phyloP scores from a whole-genome alignment of 2,113 vertebrate species.

The Leptobrachium ailaonicum region DNA sequence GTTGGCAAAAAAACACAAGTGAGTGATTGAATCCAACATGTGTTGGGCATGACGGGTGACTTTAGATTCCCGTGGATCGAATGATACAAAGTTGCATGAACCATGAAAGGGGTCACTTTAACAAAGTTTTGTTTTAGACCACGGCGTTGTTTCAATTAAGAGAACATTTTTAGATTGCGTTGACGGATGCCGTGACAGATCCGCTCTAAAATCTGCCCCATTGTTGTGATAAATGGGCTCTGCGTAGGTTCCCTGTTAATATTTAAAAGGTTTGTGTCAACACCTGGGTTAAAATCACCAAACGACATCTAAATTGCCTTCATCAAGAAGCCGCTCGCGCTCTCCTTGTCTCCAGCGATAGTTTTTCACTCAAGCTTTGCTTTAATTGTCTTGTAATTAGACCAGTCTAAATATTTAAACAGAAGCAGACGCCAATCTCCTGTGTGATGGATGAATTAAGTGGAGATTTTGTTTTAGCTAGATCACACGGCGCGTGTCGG shows the following conservation, averaged over 20 bases:
- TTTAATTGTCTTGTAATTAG: slow-evolving; percentile 43
- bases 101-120: too few relatives aligned
- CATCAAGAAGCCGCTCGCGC: not conserved
- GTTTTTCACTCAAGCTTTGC: slow-evolving; percentile 25
- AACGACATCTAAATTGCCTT: slow-evolving; percentile 23
- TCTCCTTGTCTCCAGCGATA: too few relatives aligned
- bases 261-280: slow-evolving; percentile 19
- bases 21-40: too few relatives aligned
- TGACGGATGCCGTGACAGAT: too few relatives aligned
- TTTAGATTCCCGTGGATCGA: too few relatives aligned
- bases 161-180: too few relatives aligned
- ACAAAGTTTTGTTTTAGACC: too few relatives aligned
- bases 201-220: not conserved
- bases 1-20: too few relatives aligned
- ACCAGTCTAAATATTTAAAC: slow-evolving; percentile 35
- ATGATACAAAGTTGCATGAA: too few relatives aligned
- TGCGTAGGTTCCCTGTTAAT: slow-evolving; percentile 21
- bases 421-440: slow-evolving; percentile 15
- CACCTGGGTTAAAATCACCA: slow-evolving; percentile 10
- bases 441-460: slow-evolving; percentile 17
- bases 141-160: too few relatives aligned
- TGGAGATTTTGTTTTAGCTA: not conserved
- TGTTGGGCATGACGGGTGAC: too few relatives aligned
- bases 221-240: not conserved
- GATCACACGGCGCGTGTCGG: not conserved